These are phyloP conservation scores for Chunga burmeisteri DNA, from an alignment of 2,113 vertebrate genomes.

Conservation along the genomic window DNA sequence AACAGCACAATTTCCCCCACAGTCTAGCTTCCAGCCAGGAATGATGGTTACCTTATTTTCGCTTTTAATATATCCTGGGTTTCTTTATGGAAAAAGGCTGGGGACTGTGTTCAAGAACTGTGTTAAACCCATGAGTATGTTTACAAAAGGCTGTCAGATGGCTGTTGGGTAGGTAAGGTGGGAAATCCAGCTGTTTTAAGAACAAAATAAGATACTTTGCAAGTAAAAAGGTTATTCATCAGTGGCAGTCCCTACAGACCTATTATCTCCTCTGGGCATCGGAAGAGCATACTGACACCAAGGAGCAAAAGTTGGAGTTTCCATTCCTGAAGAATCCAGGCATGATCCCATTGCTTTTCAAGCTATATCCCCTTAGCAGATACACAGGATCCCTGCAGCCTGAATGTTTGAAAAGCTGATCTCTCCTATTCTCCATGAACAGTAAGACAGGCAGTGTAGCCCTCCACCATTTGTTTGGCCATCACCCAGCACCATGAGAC, in stretches of 20 bases:
- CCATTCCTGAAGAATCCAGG: background rate
- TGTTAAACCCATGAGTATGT: background rate
- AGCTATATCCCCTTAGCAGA: background rate
- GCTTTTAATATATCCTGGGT: background rate
- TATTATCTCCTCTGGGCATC: background rate
- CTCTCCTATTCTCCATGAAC: background rate
- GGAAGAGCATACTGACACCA: background rate
- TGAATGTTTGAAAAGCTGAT: background rate
- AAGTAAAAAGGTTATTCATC: background rate
- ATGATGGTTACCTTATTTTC: background rate
- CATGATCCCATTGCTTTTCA: background rate
- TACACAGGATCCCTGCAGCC: background rate
- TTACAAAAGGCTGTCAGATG: background rate
- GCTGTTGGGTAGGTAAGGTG: background rate
- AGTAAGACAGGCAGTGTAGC: background rate
- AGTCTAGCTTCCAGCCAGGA: background rate
- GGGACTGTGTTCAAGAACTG: background rate
- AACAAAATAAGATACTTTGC: background rate
- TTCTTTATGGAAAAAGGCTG: background rate
- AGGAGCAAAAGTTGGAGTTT: background rate
- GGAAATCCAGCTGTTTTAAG: background rate
- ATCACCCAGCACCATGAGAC: background rate
- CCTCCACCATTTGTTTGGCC: background rate
- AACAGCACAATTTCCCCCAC: background rate
- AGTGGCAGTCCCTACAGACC: background rate